A percentile compares a stretch with the other conserved stretches of the same genome.
Evolutionary conservation across 2,113 vertebrate genomes (phyloP).

Genomic region (Capreolus pygargus): DNA sequence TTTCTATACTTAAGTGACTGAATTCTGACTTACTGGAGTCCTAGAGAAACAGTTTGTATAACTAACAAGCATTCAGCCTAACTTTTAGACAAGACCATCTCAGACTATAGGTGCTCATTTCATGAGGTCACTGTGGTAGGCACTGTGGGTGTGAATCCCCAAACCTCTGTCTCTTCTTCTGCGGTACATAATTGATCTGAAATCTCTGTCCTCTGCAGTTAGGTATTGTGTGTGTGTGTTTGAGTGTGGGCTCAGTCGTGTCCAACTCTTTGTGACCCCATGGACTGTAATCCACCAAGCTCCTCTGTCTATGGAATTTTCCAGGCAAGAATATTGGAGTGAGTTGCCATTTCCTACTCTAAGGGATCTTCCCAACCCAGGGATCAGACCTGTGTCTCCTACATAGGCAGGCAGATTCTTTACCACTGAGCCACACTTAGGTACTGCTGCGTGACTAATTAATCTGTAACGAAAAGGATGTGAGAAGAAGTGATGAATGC

Average conservation of each 20-base stretch:
- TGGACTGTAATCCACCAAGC: not conserved
- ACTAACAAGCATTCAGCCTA: not conserved
- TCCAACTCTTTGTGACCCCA: not conserved
- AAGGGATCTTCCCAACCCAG: not conserved
- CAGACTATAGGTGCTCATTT: not conserved
- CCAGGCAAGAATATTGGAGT: not conserved
- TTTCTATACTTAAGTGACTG: not conserved
- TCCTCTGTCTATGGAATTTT: not conserved
- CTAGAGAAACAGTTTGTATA: not conserved
- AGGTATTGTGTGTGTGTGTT: not conserved
- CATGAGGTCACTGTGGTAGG: not conserved
- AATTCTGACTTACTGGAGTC: not conserved
- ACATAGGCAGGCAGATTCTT: not conserved
- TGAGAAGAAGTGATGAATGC: not conserved
- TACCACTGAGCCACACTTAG: not conserved
- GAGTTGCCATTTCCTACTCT: not conserved
- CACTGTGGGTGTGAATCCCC: not conserved
- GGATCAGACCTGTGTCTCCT: not conserved
- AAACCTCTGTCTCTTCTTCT: not conserved
- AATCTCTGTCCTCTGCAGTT: not conserved
- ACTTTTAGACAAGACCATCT: not conserved
- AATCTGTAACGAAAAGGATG: not conserved
- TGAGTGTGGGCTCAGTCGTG: not conserved
- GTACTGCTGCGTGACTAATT: not conserved
- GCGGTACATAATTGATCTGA: not conserved